Percentiles rank a stretch among this genome's conserved stretches.
phyloP scores from a whole-genome alignment of 2,797 vertebrate genomes.

The Cossypha polioptera region DNA sequence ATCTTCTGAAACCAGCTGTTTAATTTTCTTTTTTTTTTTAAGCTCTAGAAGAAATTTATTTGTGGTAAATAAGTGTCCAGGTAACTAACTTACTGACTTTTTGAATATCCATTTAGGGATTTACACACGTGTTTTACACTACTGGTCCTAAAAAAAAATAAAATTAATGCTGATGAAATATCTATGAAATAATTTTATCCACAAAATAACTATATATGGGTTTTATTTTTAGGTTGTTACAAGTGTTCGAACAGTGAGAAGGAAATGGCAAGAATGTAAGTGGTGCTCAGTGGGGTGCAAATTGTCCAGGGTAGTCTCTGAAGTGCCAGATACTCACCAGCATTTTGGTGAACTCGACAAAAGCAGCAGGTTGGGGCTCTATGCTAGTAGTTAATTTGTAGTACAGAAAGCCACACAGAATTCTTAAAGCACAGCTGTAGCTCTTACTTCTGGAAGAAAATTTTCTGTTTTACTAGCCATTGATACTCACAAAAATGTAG shows the following conservation, averaged over 20 bases:
- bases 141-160: not conserved
- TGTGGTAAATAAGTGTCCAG: not conserved
- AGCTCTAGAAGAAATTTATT: not conserved
- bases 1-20: not conserved
- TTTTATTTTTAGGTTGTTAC: slow-evolving; percentile 40
- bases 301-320: not conserved
- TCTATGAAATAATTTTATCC: not conserved
- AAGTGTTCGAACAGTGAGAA: not conserved
- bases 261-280: slow-evolving; percentile 43
- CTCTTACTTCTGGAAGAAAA: not conserved
- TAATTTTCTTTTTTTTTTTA: not conserved
- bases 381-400: not conserved
- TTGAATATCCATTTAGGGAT: not conserved
- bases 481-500: not conserved
- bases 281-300: not conserved
- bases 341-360: not conserved
- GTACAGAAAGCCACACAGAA: not conserved
- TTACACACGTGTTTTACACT: not conserved
- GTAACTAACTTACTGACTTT: not conserved
- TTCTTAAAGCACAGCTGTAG: not conserved
- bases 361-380: not conserved
- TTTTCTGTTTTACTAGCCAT: not conserved
- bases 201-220: not conserved
- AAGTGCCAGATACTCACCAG: not conserved
- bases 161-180: not conserved